Conservation (phyloP, 37 sponge, comb jelly and placozoan species). For the Ephydatia muelleri region DNA sequence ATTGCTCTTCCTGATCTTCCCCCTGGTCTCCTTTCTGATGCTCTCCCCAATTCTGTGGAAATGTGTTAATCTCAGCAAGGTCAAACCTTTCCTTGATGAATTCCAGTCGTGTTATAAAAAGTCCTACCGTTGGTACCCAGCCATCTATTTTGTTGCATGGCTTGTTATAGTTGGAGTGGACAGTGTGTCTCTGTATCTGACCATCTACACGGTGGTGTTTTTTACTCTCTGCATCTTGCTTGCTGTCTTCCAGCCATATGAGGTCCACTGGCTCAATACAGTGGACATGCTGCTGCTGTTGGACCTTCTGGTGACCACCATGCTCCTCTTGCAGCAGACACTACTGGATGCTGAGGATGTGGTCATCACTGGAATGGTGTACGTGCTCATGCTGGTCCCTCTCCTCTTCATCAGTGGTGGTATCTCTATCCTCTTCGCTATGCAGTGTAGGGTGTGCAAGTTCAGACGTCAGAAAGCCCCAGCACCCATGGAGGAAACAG, state of each 20-base stretch:
- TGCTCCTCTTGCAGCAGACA: neutral
- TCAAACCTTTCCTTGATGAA: conserved; percentile 7
- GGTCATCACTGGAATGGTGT: neutral
- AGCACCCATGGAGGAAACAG: neutral
- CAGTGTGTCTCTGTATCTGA: neutral
- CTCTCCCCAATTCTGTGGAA: neutral
- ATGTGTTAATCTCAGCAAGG: neutral
- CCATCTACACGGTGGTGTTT: neutral
- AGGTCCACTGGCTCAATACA: neutral
- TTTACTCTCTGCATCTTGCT: neutral
- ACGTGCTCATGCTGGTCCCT: neutral
- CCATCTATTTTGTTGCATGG: neutral
- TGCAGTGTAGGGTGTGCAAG: neutral
- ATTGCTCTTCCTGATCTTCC: neutral
- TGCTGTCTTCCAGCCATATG: neutral
- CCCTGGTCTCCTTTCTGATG: neutral
- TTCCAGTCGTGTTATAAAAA: conserved; percentile 4
- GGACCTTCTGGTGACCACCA: neutral
- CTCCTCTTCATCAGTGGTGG: neutral
- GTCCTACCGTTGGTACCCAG: neutral
- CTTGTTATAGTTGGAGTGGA: neutral
- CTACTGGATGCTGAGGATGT: neutral
- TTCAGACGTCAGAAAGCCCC: neutral
- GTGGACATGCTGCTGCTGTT: neutral
- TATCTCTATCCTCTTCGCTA: neutral